Conservation (phyloP, 2,888 invertebrate species). For the Carpatolechia fugitivella region DNA sequence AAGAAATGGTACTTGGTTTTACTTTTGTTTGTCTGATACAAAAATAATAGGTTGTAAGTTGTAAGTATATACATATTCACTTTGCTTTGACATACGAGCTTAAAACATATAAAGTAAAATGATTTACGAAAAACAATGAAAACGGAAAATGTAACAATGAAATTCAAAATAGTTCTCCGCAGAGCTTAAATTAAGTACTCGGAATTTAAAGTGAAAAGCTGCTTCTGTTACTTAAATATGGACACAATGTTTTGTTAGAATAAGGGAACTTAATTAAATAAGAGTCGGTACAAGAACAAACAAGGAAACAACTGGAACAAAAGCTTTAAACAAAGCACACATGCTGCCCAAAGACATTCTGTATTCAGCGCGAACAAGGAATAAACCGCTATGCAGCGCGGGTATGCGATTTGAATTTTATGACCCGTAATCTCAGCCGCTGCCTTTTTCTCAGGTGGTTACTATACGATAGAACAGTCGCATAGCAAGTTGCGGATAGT, state of each 20-base stretch:
- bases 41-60: too few relatives aligned
- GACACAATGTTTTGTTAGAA: neutral
- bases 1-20: too few relatives aligned
- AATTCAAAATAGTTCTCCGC: neutral
- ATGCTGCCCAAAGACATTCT: constrained; percentile 8
- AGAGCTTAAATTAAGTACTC: neutral
- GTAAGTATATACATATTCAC: too few relatives aligned
- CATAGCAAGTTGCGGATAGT: constrained; percentile 89
- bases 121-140: neutral
- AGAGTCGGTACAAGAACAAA: neutral
- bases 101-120: neutral
- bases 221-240: constrained; percentile 6
- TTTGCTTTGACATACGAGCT: too few relatives aligned
- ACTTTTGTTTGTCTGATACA: neutral
- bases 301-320: constrained; percentile 2
- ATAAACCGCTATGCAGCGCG: constrained; percentile 12
- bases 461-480: constrained; percentile 92
- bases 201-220: neutral
- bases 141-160: neutral
- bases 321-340: constrained; percentile 7
- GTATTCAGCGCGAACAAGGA: constrained; percentile 14
- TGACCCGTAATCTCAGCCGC: constrained; percentile 3
- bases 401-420: constrained; percentile 17
- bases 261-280: constrained; percentile 6
- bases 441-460: constrained; percentile 83